phyloP scores from a whole-genome alignment of 2,113 vertebrate genomes.

The Tragulus kanchil region DNA sequence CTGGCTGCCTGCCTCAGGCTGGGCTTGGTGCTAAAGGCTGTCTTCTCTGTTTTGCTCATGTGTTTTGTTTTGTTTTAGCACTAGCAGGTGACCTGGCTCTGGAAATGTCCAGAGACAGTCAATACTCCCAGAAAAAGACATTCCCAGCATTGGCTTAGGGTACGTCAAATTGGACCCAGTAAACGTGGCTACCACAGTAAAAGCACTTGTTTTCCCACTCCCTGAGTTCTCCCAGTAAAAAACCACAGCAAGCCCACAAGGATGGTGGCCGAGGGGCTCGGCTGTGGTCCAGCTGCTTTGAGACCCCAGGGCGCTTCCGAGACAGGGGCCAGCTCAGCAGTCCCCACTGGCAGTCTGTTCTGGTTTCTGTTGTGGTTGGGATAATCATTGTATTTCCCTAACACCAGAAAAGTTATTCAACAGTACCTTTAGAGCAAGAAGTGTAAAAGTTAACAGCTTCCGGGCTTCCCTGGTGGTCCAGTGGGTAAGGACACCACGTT shows the following conservation, averaged over 20 bases:
- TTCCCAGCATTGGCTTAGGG: not conserved
- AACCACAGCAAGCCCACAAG: not conserved
- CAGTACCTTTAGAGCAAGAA: not conserved
- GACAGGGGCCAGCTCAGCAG: not conserved
- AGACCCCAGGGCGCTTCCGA: not conserved
- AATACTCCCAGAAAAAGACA: not conserved
- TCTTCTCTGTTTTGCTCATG: not conserved
- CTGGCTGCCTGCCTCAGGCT: fast-evolving
- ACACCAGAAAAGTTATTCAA: not conserved
- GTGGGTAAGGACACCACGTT: too few species aligned
- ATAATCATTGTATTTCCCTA: not conserved
- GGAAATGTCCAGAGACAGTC: not conserved
- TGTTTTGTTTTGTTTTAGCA: not conserved
- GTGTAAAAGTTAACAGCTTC: not conserved
- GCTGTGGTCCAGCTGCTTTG: not conserved
- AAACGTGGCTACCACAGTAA: fast-evolving
- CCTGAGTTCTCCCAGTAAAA: fast-evolving
- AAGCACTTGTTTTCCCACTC: not conserved
- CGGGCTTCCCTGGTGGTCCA: too few species aligned
- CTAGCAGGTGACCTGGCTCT: not conserved
- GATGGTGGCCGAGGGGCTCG: not conserved
- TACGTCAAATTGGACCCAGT: fast-evolving
- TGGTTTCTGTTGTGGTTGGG: not conserved
- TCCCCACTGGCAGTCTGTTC: not conserved
- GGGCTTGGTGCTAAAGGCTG: not conserved